Evolutionary conservation across 2,888 invertebrate species (phyloP).

Genomic region (Polydrusus cervinus): DNA sequence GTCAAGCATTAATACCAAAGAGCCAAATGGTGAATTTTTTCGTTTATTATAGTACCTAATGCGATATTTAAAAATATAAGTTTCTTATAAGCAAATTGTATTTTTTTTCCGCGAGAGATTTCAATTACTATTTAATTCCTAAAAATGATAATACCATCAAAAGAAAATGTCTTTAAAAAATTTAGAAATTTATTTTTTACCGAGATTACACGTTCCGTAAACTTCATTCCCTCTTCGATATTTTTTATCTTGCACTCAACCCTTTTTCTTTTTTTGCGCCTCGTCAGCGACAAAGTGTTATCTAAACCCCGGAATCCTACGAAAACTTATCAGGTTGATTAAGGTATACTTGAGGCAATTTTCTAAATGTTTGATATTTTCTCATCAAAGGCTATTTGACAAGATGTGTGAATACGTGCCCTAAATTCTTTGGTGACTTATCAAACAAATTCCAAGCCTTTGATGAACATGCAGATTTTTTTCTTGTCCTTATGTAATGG

Average conservation of each 20-base stretch:
- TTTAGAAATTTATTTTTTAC: background rate
- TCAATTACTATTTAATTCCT: too few relatives aligned
- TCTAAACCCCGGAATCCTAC: constrained; percentile 4
- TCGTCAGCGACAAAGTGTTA: constrained; percentile 17
- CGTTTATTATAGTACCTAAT: too few relatives aligned
- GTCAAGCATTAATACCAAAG: too few relatives aligned
- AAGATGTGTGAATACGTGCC: constrained; percentile 23
- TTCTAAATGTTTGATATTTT: constrained; percentile 28
- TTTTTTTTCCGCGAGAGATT: too few relatives aligned
- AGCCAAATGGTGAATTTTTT: too few relatives aligned
- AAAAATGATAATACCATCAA: too few relatives aligned
- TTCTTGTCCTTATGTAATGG: background rate
- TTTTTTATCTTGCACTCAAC: background rate
- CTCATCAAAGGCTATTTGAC: constrained; percentile 27
- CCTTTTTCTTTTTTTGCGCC: constrained; percentile 14
- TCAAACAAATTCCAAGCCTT: constrained; percentile 30
- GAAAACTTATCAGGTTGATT: constrained; percentile 19
- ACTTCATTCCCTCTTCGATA: background rate
- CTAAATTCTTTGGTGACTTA: constrained; percentile 26
- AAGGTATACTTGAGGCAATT: constrained; percentile 21
- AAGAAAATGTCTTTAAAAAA: background rate
- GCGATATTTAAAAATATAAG: too few relatives aligned
- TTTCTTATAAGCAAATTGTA: too few relatives aligned
- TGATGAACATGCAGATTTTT: constrained; percentile 12
- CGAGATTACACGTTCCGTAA: background rate